These are phyloP conservation scores for Dissostichus mawsoni DNA, from an alignment of 2,113 vertebrate species.

Conservation along the genomic window DNA sequence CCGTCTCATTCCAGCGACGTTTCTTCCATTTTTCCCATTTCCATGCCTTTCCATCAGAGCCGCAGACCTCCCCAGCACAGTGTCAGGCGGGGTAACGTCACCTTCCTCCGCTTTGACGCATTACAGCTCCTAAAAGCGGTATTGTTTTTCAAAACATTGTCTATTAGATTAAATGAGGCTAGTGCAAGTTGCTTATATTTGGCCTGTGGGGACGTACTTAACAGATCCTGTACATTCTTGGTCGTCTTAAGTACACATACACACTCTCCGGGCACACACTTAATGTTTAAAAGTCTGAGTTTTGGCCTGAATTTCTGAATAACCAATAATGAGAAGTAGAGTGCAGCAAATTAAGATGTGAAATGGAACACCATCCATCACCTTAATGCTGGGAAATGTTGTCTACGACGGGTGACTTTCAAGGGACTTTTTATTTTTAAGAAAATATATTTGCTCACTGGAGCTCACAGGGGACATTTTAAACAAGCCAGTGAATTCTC, in stretches of 20 bases:
- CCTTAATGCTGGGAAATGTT: conserved; percentile 32
- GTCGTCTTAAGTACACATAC: background rate
- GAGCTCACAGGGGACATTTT: conserved; percentile 18
- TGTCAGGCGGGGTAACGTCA: conserved; percentile 17
- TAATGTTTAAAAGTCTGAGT: background rate
- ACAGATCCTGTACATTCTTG: conserved; percentile 16
- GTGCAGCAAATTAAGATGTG: conserved; percentile 25
- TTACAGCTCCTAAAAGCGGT: conserved; percentile 47
- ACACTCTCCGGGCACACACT: conserved; percentile 17
- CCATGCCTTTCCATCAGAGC: conserved; percentile 35
- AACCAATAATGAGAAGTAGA: conserved; percentile 13
- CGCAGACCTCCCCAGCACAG: conserved; percentile 47
- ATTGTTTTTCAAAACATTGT: conserved; percentile 68
- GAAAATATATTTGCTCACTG: conserved; percentile 39
- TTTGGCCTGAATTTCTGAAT: conserved; percentile 26
- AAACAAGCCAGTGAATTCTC: background rate
- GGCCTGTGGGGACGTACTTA: conserved; percentile 22
- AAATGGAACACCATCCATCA: conserved; percentile 54
- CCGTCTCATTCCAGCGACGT: conserved; percentile 34
- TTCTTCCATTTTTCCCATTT: conserved; percentile 44
- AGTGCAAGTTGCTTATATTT: conserved; percentile 47
- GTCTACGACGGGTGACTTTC: background rate
- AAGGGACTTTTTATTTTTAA: conserved; percentile 31
- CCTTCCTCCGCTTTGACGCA: conserved; percentile 52
- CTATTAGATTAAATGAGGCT: conserved; percentile 60